Evolutionary conservation across 2,113 vertebrate species (phyloP).

Genomic region (Serilophus lunatus): DNA sequence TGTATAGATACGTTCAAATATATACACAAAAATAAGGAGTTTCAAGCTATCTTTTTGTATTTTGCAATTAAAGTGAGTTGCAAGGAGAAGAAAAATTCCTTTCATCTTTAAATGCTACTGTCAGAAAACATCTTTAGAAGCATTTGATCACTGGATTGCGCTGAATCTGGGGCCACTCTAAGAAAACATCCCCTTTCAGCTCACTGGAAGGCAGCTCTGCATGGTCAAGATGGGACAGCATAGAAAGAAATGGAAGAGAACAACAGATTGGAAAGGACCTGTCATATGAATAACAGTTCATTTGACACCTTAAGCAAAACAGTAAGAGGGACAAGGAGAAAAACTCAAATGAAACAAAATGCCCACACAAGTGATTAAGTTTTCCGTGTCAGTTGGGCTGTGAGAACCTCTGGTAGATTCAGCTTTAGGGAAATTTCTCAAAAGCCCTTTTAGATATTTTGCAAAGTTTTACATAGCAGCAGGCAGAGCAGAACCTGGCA

Average conservation of each 20-base stretch:
- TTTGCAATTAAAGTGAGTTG: not conserved
- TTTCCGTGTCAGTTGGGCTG: rapidly evolving
- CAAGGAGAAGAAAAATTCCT: not conserved
- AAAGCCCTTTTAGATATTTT: not conserved
- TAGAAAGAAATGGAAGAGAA: not conserved
- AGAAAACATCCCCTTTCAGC: not conserved
- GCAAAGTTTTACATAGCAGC: not conserved
- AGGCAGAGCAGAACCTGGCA: not conserved
- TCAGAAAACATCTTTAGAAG: not conserved
- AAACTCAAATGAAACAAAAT: not conserved
- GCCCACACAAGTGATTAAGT: not conserved
- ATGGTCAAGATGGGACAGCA: not conserved
- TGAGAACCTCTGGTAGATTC: not conserved
- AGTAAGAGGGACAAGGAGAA: not conserved
- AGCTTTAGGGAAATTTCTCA: not conserved
- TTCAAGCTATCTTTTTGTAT: not conserved
- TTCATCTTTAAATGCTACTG: not conserved
- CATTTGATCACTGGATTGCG: not conserved
- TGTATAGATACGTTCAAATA: not conserved
- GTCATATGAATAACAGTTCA: not conserved
- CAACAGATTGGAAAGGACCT: not conserved
- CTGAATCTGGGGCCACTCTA: not conserved
- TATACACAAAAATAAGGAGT: not conserved
- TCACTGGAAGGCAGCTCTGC: not conserved
- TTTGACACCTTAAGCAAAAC: not conserved